These are phyloP conservation scores for Cydia splendana DNA, from an alignment of 1,140 invertebrate genomes.

Conservation along the genomic window DNA sequence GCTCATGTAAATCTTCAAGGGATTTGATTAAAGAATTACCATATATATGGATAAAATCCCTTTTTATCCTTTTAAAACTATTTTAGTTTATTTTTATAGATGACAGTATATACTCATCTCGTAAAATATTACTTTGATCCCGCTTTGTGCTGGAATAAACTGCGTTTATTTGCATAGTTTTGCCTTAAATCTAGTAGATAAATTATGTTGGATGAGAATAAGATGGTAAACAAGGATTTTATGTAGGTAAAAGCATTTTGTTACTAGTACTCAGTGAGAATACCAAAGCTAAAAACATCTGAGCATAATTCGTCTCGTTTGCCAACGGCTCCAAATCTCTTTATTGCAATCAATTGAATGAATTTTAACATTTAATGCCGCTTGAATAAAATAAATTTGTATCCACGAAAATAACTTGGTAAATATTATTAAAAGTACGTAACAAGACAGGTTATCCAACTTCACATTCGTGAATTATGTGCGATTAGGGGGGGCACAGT, in stretches of 20 bases:
- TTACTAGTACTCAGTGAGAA: not conserved
- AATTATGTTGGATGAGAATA: conserved; percentile 5
- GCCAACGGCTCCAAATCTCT: not conserved
- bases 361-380: not conserved
- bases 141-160: not conserved
- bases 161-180: conserved; percentile 7
- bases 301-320: not conserved
- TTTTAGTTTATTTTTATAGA: conserved; percentile 13
- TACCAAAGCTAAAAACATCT: not conserved
- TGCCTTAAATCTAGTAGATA: not conserved
- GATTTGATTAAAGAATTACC: not conserved
- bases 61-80: not conserved
- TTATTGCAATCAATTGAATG: not conserved
- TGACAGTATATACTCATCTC: not conserved
- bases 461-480: conserved; percentile 4
- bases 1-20: not conserved
- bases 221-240: not conserved
- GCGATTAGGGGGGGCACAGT: not conserved
- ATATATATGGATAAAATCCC: not conserved
- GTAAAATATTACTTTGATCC: conserved; percentile 4
- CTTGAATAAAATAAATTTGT: not conserved
- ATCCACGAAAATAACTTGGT: not conserved
- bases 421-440: not conserved
- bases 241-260: not conserved
- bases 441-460: not conserved